A percentile compares a stretch with the other conserved stretches of the same genome.
Evolutionary conservation across 2,888 invertebrate species (phyloP).

Genomic region (Xestia sexstrigata): DNA sequence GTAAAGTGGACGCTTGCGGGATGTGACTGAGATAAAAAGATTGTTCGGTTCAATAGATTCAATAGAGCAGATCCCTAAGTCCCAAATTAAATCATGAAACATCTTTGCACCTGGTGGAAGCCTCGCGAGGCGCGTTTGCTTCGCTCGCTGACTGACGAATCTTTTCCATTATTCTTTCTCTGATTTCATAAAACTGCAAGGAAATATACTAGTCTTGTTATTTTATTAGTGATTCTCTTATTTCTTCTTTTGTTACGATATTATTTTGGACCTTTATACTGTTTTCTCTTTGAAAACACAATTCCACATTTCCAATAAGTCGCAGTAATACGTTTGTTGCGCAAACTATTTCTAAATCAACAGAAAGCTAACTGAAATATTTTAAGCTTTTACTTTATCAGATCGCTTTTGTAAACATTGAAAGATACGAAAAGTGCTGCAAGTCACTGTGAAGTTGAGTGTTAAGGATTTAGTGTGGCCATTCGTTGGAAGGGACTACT

Average conservation of each 20-base stretch:
- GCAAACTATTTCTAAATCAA: slow-evolving; percentile 49
- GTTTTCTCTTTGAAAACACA: slow-evolving; percentile 44
- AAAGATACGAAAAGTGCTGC: slow-evolving; percentile 76
- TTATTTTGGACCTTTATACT: slow-evolving; percentile 34
- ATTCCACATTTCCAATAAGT: slow-evolving; percentile 38
- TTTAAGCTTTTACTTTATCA: slow-evolving; percentile 61
- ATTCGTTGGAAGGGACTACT: slow-evolving; percentile 85
- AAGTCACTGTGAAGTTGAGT: slow-evolving; percentile 83
- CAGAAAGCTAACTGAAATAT: slow-evolving; percentile 49
- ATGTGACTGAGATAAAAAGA: slow-evolving; percentile 83
- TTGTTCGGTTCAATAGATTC: slow-evolving; percentile 88
- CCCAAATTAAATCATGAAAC: slow-evolving; percentile 91
- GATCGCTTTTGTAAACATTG: slow-evolving; percentile 71
- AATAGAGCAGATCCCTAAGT: slow-evolving; percentile 89
- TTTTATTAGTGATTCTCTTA: slow-evolving; percentile 56
- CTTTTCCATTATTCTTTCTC: slow-evolving; percentile 81
- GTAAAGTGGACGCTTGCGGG: slow-evolving; percentile 75
- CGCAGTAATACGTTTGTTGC: slow-evolving; percentile 37
- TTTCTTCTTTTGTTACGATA: slow-evolving; percentile 10
- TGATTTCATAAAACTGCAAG: slow-evolving; percentile 75
- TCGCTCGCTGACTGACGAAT: slow-evolving; percentile 81
- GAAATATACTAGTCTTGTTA: slow-evolving; percentile 51
- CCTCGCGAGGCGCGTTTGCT: slow-evolving; percentile 80
- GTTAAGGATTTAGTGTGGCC: slow-evolving; percentile 86
- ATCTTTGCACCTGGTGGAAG: slow-evolving; percentile 87